phyloP scores from a whole-genome alignment of 2,888 invertebrate genomes.

The Latheticus oryzae region DNA sequence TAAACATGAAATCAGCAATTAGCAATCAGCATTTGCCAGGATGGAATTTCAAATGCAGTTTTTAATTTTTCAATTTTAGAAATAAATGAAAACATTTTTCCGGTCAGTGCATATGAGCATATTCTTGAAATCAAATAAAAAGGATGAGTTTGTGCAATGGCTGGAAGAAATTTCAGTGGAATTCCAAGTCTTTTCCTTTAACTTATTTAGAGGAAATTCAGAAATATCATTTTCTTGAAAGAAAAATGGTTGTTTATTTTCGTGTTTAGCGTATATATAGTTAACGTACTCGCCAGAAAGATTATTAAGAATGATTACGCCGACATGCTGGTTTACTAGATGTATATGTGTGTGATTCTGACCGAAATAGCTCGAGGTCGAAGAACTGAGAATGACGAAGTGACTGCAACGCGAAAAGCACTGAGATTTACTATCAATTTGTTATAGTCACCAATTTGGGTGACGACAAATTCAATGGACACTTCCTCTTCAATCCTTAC shows the following conservation, averaged over 20 bases:
- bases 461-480: slow-evolving; percentile 20
- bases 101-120: no score
- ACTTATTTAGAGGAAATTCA: slow-evolving; percentile 3
- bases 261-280: no score
- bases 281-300: background rate
- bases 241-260: no score
- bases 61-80: no score
- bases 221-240: background rate
- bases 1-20: no score
- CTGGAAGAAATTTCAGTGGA: background rate
- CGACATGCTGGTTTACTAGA: slow-evolving; percentile 17
- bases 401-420: slow-evolving; percentile 13
- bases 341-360: slow-evolving; percentile 13
- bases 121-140: slow-evolving; percentile 25
- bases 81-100: no score
- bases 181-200: background rate
- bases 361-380: slow-evolving; percentile 24
- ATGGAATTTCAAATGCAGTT: no score
- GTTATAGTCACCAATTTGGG: slow-evolving; percentile 20
- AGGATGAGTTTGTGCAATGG: background rate
- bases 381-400: slow-evolving; percentile 7
- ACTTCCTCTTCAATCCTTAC: slow-evolving; percentile 15
- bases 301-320: slow-evolving; percentile 9
- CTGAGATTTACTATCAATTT: slow-evolving; percentile 32
- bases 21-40: no score